Percentiles rank a stretch among this genome's conserved stretches.
phyloP scores from a whole-genome alignment of 2,113 vertebrate genomes.

The Strigops habroptila region DNA sequence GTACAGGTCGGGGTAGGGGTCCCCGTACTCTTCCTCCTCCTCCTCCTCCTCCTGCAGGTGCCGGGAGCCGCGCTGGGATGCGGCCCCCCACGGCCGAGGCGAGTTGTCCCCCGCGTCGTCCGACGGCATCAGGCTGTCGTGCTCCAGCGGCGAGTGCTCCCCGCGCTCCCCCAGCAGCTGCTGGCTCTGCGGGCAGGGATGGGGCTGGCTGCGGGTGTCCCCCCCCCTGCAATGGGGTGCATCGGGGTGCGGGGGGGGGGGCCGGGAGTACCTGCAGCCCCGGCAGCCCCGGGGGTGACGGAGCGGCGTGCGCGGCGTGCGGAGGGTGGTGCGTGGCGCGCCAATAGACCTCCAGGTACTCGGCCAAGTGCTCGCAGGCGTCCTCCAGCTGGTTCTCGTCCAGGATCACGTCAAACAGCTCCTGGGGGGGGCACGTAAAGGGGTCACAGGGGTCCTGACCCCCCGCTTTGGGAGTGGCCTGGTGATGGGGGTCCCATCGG shows the following conservation, averaged over 20 bases:
- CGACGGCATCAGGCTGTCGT: slow-evolving; percentile 93
- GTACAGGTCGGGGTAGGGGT: slow-evolving; percentile 89
- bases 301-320: slow-evolving; percentile 79
- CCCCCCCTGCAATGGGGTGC: too few relatives aligned
- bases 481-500: fast-evolving
- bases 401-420: slow-evolving; percentile 94
- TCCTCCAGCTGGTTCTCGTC: slow-evolving; percentile 97
- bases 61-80: slow-evolving; percentile 74
- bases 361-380: slow-evolving; percentile 91
- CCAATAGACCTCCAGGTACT: slow-evolving; percentile 96
- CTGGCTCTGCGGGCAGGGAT: slow-evolving; percentile 57
- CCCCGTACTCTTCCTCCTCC: slow-evolving; percentile 77
- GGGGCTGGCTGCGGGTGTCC: too few relatives aligned
- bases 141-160: slow-evolving; percentile 87
- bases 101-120: slow-evolving; percentile 91
- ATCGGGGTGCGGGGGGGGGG: not conserved
- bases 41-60: slow-evolving; percentile 82
- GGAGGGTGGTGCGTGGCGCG: slow-evolving; percentile 89
- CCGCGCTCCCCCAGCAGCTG: slow-evolving; percentile 72
- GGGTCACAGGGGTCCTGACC: not conserved
- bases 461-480: not conserved
- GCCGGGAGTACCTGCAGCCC: slow-evolving; percentile 83
- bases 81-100: slow-evolving; percentile 73
- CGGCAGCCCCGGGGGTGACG: slow-evolving; percentile 83
- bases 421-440: slow-evolving; percentile 60